Percentiles rank a stretch among this genome's conserved stretches.
Evolutionary conservation across 2,888 invertebrate genomes (phyloP).

Genomic region (Polydrusus pterygomalis): DNA sequence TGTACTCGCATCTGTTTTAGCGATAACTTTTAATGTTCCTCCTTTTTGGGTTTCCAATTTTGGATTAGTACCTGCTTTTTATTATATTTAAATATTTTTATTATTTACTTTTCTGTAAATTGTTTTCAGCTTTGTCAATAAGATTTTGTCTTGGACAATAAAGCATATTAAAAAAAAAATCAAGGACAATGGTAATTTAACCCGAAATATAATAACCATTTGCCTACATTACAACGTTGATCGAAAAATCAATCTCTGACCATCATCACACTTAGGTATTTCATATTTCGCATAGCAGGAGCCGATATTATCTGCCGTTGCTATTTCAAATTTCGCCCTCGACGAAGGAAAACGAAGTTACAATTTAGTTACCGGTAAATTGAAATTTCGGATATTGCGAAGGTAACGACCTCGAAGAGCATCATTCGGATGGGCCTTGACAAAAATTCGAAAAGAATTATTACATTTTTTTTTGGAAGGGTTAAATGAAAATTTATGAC

Average conservation of each 20-base stretch:
- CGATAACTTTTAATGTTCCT: no score
- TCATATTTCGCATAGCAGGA: constrained; percentile 15
- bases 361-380: constrained; percentile 46
- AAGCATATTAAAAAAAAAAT: no score
- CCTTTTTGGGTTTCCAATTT: no score
- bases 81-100: no score
- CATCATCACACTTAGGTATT: background rate
- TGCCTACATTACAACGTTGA: background rate
- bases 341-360: constrained; percentile 35
- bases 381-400: constrained; percentile 44
- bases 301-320: constrained; percentile 20
- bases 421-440: constrained; percentile 13
- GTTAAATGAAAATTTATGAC: background rate
- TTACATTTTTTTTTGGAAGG: background rate
- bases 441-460: constrained; percentile 42
- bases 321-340: constrained; percentile 13
- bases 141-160: no score
- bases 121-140: no score
- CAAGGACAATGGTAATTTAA: no score
- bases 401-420: constrained; percentile 36
- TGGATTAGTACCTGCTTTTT: no score
- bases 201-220: no score
- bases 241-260: constrained; percentile 25
- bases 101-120: no score
- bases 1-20: no score